phyloP scores from a whole-genome alignment of 2,888 invertebrate species.

The Cephus nigrinus region DNA sequence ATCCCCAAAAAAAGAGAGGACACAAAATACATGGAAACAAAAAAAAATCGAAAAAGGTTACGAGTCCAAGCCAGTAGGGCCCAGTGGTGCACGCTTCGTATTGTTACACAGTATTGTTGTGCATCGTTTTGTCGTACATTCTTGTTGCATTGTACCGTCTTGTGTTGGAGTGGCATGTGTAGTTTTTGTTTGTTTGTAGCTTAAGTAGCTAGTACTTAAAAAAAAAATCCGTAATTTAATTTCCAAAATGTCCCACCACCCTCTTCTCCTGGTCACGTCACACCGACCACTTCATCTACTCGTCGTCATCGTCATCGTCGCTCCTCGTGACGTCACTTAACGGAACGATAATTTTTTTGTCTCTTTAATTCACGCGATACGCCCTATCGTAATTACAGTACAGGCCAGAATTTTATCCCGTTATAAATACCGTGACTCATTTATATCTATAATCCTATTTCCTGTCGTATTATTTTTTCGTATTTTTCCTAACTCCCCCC shows the following conservation, averaged over 20 bases:
- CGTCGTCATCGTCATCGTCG: not conserved
- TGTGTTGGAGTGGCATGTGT: constrained; percentile 53
- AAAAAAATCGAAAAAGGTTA: not conserved
- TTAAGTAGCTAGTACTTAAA: constrained; percentile 50
- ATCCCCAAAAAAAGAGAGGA: not conserved
- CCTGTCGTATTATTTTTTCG: not conserved
- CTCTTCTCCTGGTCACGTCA: not conserved
- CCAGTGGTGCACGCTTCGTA: constrained; percentile 48
- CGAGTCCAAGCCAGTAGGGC: constrained; percentile 10
- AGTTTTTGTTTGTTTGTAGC: constrained; percentile 40
- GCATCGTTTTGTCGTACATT: constrained; percentile 36
- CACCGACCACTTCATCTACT: not conserved
- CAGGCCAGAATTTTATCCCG: not conserved
- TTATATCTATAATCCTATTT: not conserved
- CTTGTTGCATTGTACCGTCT: constrained; percentile 33
- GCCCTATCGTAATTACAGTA: constrained; percentile 16
- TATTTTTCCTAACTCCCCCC: not conserved
- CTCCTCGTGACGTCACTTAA: not conserved
- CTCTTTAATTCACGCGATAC: constrained; percentile 26
- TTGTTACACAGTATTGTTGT: constrained; percentile 41
- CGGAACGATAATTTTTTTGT: constrained; percentile 11
- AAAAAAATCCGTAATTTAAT: constrained; percentile 4
- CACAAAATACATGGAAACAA: not conserved
- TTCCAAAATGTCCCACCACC: not conserved
- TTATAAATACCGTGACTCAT: not conserved